Percentiles rank a stretch among this genome's conserved stretches.
Evolutionary conservation across 2,113 vertebrate species (phyloP).

Genomic region (Anser cygnoides): DNA sequence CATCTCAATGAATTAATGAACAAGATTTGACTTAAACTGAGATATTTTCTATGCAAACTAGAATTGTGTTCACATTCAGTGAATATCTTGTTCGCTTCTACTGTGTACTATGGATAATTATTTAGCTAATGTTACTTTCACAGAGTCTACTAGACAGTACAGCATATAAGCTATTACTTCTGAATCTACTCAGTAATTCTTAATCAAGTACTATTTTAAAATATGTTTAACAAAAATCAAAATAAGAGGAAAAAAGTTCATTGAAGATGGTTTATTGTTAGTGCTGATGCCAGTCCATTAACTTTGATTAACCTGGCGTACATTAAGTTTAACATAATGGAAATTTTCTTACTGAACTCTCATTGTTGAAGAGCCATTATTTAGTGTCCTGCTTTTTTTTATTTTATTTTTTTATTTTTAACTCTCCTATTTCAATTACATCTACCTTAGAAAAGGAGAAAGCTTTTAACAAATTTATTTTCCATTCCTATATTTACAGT

Average conservation of each 20-base stretch:
- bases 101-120: background rate
- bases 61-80: background rate
- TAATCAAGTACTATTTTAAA: background rate
- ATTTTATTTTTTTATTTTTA: background rate
- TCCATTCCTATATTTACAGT: background rate
- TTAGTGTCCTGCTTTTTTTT: background rate
- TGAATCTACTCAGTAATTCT: background rate
- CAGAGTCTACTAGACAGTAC: background rate
- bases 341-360: background rate
- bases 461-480: constrained; percentile 22
- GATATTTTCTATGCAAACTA: background rate
- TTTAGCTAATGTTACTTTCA: background rate
- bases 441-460: constrained; percentile 11
- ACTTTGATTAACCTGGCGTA: background rate
- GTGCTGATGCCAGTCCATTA: background rate
- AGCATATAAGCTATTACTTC: background rate
- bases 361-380: background rate
- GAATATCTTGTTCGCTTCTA: background rate
- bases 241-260: background rate
- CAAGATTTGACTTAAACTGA: background rate
- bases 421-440: background rate
- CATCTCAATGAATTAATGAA: background rate
- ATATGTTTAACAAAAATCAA: background rate
- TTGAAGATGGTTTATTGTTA: background rate
- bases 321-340: background rate